Evolutionary conservation across 64 coral and sea anemone species (phyloP), one percentile per base, ranked within the genome.

Genomic region (Stylophora pistillata): DNA sequence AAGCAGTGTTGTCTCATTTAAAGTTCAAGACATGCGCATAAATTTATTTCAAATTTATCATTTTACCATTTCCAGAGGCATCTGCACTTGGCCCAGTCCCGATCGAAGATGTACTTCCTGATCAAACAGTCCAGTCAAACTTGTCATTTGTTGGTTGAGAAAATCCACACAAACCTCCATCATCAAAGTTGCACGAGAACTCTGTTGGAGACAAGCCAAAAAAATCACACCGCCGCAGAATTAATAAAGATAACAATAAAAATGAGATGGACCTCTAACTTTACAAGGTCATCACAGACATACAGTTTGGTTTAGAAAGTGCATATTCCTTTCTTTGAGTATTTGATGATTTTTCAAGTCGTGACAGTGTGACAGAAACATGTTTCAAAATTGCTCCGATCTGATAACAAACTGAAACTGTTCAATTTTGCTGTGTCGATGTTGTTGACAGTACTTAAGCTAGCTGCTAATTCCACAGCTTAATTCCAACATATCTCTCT

Each of bases 111-210:
- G 88, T 90, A 18, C 27, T 9, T 53, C 77, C 77, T 34, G 53
- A 55, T 0, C 20, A 55, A 17, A 29, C 30, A 25, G 55, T 90
- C 88, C 88, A 90, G 52, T 90, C 78, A 82, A 90, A 90, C 53
- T 82, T 82, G 63, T 90, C 88, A 21, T 58, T 79, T 30, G 15
- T 30, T 25, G 62, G 28, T 74, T 90, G 88, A 17, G 9, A 20
- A 26, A 90, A 90, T 4, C 78, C 78, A 30, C 88, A 90, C 20
- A 61, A 17, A 68, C 66, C 56, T 4, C n/a, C n/a, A n/a, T 58
- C 64, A 52, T 88, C 72, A 33, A 88, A 88, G 26, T 62, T 32
- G 29, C 87, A 88, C 16, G 18, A 23, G 58, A 88, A 88, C 58
- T 18, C 59, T 78, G n/a, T 20, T 13, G 64, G 77, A 20, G 56